Evolutionary conservation across 2,797 vertebrate genomes (phyloP), one percentile per base, ranked within the genome.

Genomic region (Dallia pectoralis): DNA sequence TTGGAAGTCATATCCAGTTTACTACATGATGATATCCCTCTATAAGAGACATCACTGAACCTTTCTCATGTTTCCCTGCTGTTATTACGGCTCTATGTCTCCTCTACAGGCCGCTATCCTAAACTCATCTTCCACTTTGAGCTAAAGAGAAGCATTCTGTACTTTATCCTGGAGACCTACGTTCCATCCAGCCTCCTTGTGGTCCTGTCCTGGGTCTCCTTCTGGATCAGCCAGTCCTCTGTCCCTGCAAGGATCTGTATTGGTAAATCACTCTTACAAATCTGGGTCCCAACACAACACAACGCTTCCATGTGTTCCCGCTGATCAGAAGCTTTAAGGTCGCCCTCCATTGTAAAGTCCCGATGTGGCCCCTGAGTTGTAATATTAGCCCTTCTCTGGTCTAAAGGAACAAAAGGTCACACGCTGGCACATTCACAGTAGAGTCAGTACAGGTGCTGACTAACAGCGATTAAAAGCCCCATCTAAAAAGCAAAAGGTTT

Each of bases 211-310:
- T 96, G 95, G 96, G 95, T 97, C 3, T 97, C 96, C 0, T 97
- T 97, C 86, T 97, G 96, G 96, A 97, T 97, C 82, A 96, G 95
- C 32, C 91, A 96, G 72, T 95, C 96, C 16, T 97, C 95, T 0
- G 96, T 97, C 76, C 96, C 96, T 67, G 95, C 96, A 69, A 94
- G 95, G 70, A 94, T 97, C 78, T 96, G 96, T 81, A 97, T 97
- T 88, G 96, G 95, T 97, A 91, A 44, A 67, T 19, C 19, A 64
- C 48, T 7, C 11, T 12, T 59, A 9, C 22, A 59, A 59, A 25
- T 12, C 53, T 25, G 53, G 53, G 12, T 4, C 53, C 53, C 69
- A 33, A 8, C 27, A n/a, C 27, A n/a, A 11, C 53, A 22, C 19
- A 15, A 12, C 68, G 53, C 7, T 16, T 33, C 32, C 29, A 63